These are phyloP conservation scores for Drosophila nr. fundita DNA, from an alignment of 2,888 invertebrate genomes.

Conservation along the genomic window DNA sequence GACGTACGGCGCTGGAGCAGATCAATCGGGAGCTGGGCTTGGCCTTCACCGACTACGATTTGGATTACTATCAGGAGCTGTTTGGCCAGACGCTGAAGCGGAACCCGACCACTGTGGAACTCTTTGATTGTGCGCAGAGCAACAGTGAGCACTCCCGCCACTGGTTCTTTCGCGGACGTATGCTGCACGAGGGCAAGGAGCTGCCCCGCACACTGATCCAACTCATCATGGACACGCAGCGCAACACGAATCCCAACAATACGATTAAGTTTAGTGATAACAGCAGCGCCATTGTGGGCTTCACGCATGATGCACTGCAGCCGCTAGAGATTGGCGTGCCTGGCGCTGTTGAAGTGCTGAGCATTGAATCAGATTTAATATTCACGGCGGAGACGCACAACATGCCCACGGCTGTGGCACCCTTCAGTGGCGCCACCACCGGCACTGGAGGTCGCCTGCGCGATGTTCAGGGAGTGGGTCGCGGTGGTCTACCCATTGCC, in stretches of 20 bases:
- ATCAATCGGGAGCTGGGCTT: constrained; percentile 93
- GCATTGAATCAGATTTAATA: constrained; percentile 92
- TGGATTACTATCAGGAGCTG: constrained; percentile 94
- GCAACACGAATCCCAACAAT: constrained; percentile 94
- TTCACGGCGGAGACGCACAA: constrained; percentile 99
- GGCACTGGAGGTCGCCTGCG: constrained; percentile 97
- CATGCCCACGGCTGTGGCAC: constrained; percentile 98
- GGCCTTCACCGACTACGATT: constrained; percentile 96
- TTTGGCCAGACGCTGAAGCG: constrained; percentile 93
- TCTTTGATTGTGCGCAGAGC: constrained; percentile 98
- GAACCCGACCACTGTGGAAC: constrained; percentile 98
- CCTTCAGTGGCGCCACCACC: constrained; percentile 98
- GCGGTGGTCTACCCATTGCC: constrained; percentile 97
- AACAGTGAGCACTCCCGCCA: constrained; percentile 99
- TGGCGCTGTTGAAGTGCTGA: constrained; percentile 87
- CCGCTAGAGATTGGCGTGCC: constrained; percentile 88
- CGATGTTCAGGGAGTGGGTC: constrained; percentile 97
- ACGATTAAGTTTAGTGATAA: constrained; percentile 99
- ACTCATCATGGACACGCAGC: constrained; percentile 96
- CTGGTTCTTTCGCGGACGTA: constrained; percentile 98
- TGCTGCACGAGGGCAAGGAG: constrained; percentile 92
- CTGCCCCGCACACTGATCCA: constrained; percentile 94
- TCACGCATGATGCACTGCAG: constrained; percentile 88
- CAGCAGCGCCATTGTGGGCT: constrained; percentile 97
- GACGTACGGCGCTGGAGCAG: constrained; percentile 91